Evolutionary conservation across 2,113 vertebrate species (phyloP).

Genomic region (Osmerus mordax): DNA sequence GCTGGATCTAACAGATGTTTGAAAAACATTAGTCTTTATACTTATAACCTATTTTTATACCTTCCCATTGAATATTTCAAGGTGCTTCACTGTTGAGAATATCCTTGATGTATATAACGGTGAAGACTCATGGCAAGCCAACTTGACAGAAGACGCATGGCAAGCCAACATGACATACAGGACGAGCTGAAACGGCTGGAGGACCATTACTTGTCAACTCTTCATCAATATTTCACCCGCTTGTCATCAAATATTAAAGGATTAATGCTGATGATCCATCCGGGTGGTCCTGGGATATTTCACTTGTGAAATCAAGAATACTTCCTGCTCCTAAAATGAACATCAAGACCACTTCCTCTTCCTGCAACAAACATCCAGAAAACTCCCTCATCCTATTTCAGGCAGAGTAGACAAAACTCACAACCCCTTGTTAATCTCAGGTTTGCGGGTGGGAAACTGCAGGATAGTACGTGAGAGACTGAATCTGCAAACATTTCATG

Average conservation of each 20-base stretch:
- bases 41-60: neutral
- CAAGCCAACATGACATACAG: conserved; percentile 69
- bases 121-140: conserved; percentile 63
- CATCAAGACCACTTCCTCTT: too few relatives aligned
- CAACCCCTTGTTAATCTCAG: too few relatives aligned
- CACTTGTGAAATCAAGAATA: conserved; percentile 49
- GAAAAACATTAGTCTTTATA: too few relatives aligned
- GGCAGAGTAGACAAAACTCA: too few relatives aligned
- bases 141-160: conserved; percentile 62
- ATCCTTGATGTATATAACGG: conserved; percentile 12
- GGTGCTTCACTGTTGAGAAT: neutral
- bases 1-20: too few relatives aligned
- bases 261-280: conserved; percentile 74
- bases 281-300: conserved; percentile 70
- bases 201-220: conserved; percentile 70
- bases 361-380: too few relatives aligned
- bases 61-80: neutral
- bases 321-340: conserved; percentile 27
- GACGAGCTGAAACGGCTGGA: conserved; percentile 71
- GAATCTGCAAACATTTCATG: too few relatives aligned
- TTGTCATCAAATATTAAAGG: conserved; percentile 79
- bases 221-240: conserved; percentile 80
- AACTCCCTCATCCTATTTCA: too few relatives aligned
- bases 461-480: too few relatives aligned
- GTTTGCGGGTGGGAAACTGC: too few relatives aligned